A percentile compares a stretch with the other conserved stretches of the same genome.
phyloP scores from a whole-genome alignment of 2,113 vertebrate genomes.

The Mesembrinibis cayennensis region DNA sequence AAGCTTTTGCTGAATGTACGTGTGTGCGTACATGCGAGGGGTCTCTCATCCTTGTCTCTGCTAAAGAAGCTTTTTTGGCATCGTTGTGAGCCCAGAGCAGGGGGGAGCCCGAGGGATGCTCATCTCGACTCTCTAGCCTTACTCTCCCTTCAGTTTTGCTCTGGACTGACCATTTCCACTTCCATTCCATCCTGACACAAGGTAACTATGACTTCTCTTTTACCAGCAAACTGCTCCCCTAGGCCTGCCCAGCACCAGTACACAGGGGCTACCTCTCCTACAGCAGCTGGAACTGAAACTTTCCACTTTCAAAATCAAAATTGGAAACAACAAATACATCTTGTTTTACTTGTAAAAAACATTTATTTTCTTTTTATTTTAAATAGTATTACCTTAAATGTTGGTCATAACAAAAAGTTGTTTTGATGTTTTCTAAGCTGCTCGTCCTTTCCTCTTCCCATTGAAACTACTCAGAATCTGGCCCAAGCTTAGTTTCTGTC shows the following conservation, averaged over 20 bases:
- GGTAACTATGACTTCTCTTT: neutral
- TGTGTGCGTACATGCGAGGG: neutral
- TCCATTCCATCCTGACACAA: neutral
- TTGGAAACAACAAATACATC: neutral
- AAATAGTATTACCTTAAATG: neutral
- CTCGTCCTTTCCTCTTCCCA: neutral
- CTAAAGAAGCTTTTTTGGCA: neutral
- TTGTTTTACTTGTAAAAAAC: neutral
- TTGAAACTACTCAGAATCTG: neutral
- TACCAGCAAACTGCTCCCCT: neutral
- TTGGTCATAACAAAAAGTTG: neutral
- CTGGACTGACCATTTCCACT: neutral
- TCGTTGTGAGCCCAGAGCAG: neutral
- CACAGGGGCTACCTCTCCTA: neutral
- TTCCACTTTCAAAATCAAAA: neutral
- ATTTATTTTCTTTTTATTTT: neutral
- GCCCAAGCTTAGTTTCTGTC: neutral
- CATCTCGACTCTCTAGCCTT: neutral
- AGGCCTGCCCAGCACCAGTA: neutral
- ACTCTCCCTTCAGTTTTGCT: neutral
- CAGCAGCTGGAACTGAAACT: neutral
- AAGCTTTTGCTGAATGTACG: neutral
- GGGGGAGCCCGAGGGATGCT: neutral
- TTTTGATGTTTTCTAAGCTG: neutral
- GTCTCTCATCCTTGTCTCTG: neutral